These are phyloP conservation scores for Phortica okadai DNA, from an alignment of 2,888 invertebrate species.

Conservation along the genomic window DNA sequence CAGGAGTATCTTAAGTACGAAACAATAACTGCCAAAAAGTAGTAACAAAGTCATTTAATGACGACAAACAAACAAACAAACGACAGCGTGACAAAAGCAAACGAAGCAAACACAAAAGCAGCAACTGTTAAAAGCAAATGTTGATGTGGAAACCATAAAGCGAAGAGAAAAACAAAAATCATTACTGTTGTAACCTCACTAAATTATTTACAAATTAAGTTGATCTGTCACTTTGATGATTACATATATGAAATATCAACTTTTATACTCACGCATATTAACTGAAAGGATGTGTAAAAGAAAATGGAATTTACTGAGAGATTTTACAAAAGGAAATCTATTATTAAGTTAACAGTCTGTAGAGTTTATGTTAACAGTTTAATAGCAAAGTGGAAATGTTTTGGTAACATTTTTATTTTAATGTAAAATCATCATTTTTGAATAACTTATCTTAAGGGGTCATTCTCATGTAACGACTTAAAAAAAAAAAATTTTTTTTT, in stretches of 20 bases:
- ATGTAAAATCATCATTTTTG: no score
- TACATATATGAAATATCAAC: neutral
- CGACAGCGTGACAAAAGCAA: neutral
- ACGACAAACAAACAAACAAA: constrained; percentile 22
- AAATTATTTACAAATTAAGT: constrained; percentile 20
- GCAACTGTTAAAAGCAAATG: neutral
- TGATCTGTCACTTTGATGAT: constrained; percentile 20
- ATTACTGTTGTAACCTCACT: neutral
- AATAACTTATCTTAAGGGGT: no score
- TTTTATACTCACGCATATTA: neutral
- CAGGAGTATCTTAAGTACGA: constrained; percentile 20
- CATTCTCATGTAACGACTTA: no score
- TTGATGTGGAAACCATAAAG: neutral
- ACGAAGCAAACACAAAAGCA: neutral
- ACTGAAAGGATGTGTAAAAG: neutral
- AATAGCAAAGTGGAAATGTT: no score
- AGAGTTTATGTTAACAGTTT: no score
- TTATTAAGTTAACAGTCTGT: no score
- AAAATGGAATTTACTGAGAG: neutral
- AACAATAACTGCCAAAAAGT: constrained; percentile 32
- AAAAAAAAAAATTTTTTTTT: no score
- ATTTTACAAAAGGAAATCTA: neutral
- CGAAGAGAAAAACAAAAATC: neutral
- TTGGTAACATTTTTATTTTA: no score
- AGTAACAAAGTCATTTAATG: constrained; percentile 31